phyloP scores from a whole-genome alignment of 92 coral and sea anemone species.

The Nematostella vectensis region DNA sequence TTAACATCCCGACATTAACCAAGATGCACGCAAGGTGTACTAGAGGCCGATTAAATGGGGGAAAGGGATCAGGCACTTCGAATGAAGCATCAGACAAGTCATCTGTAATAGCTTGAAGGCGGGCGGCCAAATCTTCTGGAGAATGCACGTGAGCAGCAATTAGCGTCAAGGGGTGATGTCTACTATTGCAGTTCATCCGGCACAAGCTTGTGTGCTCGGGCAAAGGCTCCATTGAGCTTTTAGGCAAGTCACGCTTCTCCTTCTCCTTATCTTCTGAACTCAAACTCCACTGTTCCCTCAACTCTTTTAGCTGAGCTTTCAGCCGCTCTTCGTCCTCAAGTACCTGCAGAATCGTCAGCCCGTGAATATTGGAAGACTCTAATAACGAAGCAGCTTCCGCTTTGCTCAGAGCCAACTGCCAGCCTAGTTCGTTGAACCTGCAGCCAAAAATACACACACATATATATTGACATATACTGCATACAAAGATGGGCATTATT shows the following conservation, averaged over 20 bases:
- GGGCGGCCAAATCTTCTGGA: too few species aligned
- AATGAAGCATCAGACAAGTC: not conserved
- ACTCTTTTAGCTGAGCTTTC: too few species aligned
- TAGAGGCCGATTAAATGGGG: not conserved
- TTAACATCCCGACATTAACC: conserved; percentile 5
- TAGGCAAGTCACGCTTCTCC: too few species aligned
- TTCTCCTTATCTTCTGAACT: too few species aligned
- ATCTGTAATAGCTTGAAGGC: too few species aligned
- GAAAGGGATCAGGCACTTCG: conserved; percentile 7
- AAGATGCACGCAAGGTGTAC: conserved; percentile 9
- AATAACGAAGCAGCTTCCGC: not conserved
- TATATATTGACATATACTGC: too few species aligned
- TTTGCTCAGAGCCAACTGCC: not conserved
- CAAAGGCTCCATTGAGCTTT: too few species aligned
- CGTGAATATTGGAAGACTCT: not conserved
- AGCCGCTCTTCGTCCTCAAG: not conserved
- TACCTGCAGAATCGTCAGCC: not conserved
- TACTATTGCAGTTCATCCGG: not conserved
- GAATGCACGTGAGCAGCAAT: not conserved
- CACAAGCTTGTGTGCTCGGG: not conserved
- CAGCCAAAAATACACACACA: too few species aligned
- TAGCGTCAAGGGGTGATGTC: not conserved
- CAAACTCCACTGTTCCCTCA: too few species aligned
- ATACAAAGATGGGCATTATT: too few species aligned
- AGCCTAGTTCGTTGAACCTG: not conserved